These are phyloP conservation scores for Echiichthys vipera DNA, from an alignment of 2,797 vertebrate genomes.

Conservation along the genomic window DNA sequence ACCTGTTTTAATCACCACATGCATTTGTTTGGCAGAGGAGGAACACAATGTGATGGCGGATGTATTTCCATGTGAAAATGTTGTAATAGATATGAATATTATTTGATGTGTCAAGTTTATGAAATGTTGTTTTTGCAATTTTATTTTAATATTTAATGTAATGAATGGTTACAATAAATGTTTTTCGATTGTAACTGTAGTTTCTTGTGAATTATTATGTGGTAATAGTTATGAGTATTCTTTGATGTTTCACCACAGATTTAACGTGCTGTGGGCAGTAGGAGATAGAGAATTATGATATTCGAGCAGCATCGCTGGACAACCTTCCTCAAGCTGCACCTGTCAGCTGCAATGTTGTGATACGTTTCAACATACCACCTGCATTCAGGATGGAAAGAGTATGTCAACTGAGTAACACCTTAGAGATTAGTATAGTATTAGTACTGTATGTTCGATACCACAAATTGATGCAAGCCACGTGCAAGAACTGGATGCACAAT, in stretches of 20 bases:
- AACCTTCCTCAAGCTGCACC: constrained; percentile 27
- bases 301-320: constrained; percentile 21
- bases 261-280: constrained; percentile 9
- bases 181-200: background rate
- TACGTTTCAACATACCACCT: constrained; percentile 33
- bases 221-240: background rate
- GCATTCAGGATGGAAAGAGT: constrained; percentile 15
- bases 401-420: constrained; percentile 38
- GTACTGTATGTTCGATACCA: constrained; percentile 11
- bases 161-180: background rate
- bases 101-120: no score
- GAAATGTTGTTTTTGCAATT: no score
- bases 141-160: background rate
- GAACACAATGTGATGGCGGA: no score
- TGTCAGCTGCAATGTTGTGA: constrained; percentile 44
- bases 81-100: no score
- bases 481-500: background rate
- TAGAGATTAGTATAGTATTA: constrained; percentile 13
- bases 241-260: constrained; percentile 18
- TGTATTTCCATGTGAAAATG: no score
- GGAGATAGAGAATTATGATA: constrained; percentile 10
- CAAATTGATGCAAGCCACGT: constrained; percentile 6
- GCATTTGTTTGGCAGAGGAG: no score
- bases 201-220: constrained; percentile 1
- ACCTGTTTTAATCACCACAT: no score